Conservation (phyloP, 1,140 invertebrate species). For the Copidosoma floridanum region DNA sequence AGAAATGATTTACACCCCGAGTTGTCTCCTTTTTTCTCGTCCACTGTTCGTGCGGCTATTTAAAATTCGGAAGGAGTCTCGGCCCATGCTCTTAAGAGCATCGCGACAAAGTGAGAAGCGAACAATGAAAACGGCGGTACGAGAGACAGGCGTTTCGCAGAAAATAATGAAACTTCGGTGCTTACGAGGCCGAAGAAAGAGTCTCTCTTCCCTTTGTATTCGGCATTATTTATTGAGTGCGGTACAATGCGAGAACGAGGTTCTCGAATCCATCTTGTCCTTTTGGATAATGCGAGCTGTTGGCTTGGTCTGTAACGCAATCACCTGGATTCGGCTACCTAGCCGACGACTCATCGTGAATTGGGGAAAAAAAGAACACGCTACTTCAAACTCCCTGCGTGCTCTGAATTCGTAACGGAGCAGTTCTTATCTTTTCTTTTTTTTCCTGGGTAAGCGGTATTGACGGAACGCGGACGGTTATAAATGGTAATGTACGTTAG, state of each 20-base stretch:
- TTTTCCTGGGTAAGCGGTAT: too few relatives aligned
- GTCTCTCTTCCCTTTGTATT: neutral
- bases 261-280: too few relatives aligned
- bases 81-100: neutral
- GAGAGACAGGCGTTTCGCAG: neutral
- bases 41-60: neutral
- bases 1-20: too few relatives aligned
- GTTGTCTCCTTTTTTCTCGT: neutral
- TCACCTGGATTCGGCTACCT: too few relatives aligned
- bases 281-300: neutral
- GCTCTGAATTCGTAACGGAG: too few relatives aligned
- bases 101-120: neutral
- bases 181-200: neutral
- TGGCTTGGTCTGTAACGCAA: too few relatives aligned
- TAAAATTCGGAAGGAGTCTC: too few relatives aligned
- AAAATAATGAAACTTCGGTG: too few relatives aligned
- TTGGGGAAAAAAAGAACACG: slow-evolving; percentile 41
- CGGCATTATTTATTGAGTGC: neutral
- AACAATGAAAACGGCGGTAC: neutral
- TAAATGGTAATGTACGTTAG: too few relatives aligned
- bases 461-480: too few relatives aligned
- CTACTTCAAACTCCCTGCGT: too few relatives aligned
- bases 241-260: neutral
- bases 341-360: slow-evolving; percentile 47
- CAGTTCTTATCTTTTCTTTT: too few relatives aligned